Conservation (phyloP, 2,113 vertebrate genomes). For the Sterrhoptilus dennistouni region DNA sequence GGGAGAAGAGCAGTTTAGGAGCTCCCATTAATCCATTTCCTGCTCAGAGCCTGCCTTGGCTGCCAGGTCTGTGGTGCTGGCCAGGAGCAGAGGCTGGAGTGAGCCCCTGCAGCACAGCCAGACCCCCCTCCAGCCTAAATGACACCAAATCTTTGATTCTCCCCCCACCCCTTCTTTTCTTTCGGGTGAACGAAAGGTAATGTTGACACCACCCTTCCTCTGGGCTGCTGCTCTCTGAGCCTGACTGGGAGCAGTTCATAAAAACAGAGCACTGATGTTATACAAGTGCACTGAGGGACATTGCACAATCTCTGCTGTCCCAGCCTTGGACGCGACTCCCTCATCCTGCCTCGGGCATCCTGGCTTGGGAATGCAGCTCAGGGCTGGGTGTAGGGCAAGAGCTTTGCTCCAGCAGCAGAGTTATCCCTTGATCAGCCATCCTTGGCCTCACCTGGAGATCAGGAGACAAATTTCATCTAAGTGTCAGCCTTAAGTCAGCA, state of each 20-base stretch:
- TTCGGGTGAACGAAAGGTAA: constrained; percentile 46
- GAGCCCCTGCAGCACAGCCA: rapidly evolving
- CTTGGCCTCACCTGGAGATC: not conserved
- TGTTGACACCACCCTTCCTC: constrained; percentile 58
- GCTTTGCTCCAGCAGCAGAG: not conserved
- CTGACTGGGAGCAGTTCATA: not conserved
- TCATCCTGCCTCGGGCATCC: not conserved
- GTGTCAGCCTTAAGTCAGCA: not conserved
- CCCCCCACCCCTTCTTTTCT: not conserved
- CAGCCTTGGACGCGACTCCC: not conserved
- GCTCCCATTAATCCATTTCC: not conserved
- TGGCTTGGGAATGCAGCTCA: not conserved
- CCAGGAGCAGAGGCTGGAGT: not conserved
- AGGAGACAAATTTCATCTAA: not conserved
- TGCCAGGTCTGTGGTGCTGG: not conserved
- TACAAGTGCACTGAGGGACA: not conserved
- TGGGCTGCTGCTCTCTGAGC: constrained; percentile 31
- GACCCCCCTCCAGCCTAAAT: not conserved
- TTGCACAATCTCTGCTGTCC: constrained; percentile 11
- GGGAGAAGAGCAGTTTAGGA: not conserved
- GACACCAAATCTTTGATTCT: not conserved
- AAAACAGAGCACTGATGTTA: not conserved
- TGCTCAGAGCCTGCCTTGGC: not conserved
- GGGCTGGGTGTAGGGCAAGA: not conserved
- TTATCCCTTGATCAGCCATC: not conserved